Conservation (phyloP, 2,888 invertebrate species). For the Unio pictorum region DNA sequence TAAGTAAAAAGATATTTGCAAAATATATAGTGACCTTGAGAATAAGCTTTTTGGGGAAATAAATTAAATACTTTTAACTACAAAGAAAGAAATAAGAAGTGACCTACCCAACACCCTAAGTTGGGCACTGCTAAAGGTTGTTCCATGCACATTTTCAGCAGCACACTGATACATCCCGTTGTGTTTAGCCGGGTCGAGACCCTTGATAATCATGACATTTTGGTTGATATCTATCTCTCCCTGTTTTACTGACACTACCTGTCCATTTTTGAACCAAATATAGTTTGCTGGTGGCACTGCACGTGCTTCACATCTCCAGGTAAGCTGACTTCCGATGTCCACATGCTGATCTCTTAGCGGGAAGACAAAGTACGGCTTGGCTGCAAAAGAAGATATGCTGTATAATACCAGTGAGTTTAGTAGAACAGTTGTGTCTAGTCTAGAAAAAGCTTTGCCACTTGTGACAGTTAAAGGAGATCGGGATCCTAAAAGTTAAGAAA, state of each 20-base stretch:
- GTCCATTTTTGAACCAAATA: slow-evolving; percentile 55
- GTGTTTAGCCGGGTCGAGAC: slow-evolving; percentile 75
- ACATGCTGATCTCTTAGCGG: slow-evolving; percentile 62
- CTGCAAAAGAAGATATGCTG: slow-evolving; percentile 35
- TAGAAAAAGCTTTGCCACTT: too few relatives aligned
- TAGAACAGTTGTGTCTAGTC: too few relatives aligned
- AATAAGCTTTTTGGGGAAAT: background rate
- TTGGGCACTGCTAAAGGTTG: slow-evolving; percentile 89
- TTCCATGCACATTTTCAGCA: slow-evolving; percentile 83
- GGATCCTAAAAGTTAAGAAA: too few relatives aligned
- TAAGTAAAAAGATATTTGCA: too few relatives aligned
- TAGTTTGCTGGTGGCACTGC: slow-evolving; percentile 46
- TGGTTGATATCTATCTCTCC: slow-evolving; percentile 34
- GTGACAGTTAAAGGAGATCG: too few relatives aligned
- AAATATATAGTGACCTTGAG: too few relatives aligned
- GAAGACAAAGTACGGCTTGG: slow-evolving; percentile 66
- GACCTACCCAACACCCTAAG: slow-evolving; percentile 85
- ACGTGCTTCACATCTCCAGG: slow-evolving; percentile 65
- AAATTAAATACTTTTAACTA: background rate
- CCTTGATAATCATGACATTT: slow-evolving; percentile 52
- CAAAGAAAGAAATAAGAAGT: slow-evolving; percentile 3
- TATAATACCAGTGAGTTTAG: too few relatives aligned
- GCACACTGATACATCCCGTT: slow-evolving; percentile 96
- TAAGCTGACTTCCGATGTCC: slow-evolving; percentile 59
- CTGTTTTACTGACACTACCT: slow-evolving; percentile 13